A percentile compares a stretch with the other conserved stretches of the same genome.
These are phyloP conservation scores for Helicolenus hilgendorfi DNA, from an alignment of 2,797 vertebrate genomes.

Conservation along the genomic window DNA sequence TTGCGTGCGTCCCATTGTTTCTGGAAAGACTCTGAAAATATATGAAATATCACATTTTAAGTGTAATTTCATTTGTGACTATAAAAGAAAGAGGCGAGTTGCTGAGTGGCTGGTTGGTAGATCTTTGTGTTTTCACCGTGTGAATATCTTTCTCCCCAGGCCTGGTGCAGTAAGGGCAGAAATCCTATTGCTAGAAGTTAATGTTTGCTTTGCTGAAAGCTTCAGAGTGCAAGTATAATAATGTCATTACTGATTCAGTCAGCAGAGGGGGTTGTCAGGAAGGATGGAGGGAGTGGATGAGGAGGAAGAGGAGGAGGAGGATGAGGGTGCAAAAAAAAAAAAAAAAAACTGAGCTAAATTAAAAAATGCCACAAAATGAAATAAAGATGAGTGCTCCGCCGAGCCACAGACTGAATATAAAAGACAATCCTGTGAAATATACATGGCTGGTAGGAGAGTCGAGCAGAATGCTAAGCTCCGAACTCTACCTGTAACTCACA, in stretches of 20 bases:
- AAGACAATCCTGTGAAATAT: slow-evolving; percentile 89
- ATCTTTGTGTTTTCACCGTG: not conserved
- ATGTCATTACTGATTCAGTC: slow-evolving; percentile 80
- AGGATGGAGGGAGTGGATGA: slow-evolving; percentile 37
- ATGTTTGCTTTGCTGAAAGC: slow-evolving; percentile 70
- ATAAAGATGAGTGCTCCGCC: slow-evolving; percentile 89
- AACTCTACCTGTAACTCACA: slow-evolving; percentile 79
- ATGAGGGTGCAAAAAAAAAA: slow-evolving; percentile 21
- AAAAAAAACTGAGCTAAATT: slow-evolving; percentile 78
- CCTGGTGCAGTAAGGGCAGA: slow-evolving; percentile 30
- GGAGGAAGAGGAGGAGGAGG: not conserved
- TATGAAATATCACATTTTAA: not conserved
- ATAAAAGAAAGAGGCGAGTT: not conserved
- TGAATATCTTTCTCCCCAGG: not conserved
- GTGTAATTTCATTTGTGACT: not conserved
- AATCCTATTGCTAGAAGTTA: slow-evolving; percentile 56
- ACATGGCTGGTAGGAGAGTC: slow-evolving; percentile 79
- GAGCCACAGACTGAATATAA: slow-evolving; percentile 87
- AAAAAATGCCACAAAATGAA: slow-evolving; percentile 90
- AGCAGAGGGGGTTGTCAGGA: slow-evolving; percentile 78
- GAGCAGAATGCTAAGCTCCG: slow-evolving; percentile 85
- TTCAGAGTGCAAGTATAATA: slow-evolving; percentile 63
- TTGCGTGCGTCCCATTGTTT: not conserved
- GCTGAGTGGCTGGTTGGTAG: not conserved
- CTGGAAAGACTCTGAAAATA: not conserved